phyloP scores from a whole-genome alignment of 2,797 vertebrate genomes.

The Pseudochirops cupreus region DNA sequence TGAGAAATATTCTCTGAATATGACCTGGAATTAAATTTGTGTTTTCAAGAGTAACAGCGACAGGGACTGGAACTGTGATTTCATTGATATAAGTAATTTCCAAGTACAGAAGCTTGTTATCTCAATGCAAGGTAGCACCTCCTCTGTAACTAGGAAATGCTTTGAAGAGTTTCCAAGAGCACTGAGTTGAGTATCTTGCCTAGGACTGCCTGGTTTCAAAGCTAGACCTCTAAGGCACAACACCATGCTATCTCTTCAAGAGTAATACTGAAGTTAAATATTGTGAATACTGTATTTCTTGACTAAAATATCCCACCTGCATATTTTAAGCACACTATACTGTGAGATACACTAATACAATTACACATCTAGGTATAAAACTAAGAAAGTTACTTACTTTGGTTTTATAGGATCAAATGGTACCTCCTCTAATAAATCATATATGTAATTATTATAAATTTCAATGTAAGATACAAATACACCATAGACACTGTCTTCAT shows the following conservation, averaged over 20 bases:
- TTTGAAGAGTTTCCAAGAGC: not conserved
- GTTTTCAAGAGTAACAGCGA: not conserved
- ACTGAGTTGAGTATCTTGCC: not conserved
- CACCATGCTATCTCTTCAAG: not conserved
- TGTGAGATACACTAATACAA: not conserved
- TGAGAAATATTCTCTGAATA: slow-evolving; percentile 38
- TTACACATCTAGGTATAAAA: slow-evolving; percentile 22
- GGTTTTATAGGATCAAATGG: slow-evolving; percentile 92
- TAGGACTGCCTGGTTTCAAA: not conserved
- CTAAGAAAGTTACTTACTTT: slow-evolving; percentile 89
- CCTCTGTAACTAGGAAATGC: not conserved
- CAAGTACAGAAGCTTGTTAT: not conserved
- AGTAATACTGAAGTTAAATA: slow-evolving; percentile 7
- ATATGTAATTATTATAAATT: slow-evolving; percentile 99
- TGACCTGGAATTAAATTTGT: not conserved
- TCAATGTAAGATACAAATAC: slow-evolving; percentile 98
- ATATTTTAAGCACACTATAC: not conserved
- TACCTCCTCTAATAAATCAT: slow-evolving; percentile 95
- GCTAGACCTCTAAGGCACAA: not conserved
- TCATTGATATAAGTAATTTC: not conserved
- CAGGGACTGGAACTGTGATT: not conserved
- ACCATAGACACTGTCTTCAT: slow-evolving; percentile 96
- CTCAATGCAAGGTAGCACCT: not conserved
- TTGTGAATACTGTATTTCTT: not conserved
- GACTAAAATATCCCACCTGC: not conserved